Percentiles rank a stretch among this genome's conserved stretches.
Evolutionary conservation across 2,888 invertebrate genomes (phyloP).

Genomic region (Miltochrista miniata): DNA sequence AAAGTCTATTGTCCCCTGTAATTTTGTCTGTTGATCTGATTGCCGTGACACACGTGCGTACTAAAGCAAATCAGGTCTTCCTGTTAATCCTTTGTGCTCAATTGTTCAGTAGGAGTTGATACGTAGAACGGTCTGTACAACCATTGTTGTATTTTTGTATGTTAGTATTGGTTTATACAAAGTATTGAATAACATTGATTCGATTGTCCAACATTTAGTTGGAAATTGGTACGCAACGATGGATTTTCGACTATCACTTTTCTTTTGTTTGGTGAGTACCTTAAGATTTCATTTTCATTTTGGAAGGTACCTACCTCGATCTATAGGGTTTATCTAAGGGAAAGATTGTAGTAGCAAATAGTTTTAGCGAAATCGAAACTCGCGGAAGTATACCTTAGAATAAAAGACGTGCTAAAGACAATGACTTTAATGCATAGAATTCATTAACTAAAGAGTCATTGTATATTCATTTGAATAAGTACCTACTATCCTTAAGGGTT

Average conservation of each 20-base stretch:
- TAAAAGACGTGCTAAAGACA: too few species aligned
- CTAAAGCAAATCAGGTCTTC: constrained; percentile 60
- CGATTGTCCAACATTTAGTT: constrained; percentile 5
- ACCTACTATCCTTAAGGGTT: too few species aligned
- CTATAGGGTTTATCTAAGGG: too few species aligned
- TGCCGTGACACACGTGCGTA: constrained; percentile 56
- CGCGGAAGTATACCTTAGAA: too few species aligned
- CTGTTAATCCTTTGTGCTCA: constrained; percentile 61
- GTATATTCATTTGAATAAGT: too few species aligned
- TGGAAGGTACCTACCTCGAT: too few species aligned
- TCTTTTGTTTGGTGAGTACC: constrained; percentile 61
- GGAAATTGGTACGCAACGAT: constrained; percentile 32
- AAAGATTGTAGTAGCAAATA: too few species aligned
- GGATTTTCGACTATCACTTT: constrained; percentile 51
- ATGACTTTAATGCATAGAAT: too few species aligned
- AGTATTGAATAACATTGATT: constrained; percentile 7
- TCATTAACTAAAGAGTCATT: too few species aligned
- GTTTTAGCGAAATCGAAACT: too few species aligned
- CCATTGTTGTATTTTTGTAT: constrained; percentile 14
- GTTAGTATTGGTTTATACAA: constrained; percentile 5
- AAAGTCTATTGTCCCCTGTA: constrained; percentile 48
- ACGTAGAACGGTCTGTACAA: constrained; percentile 45
- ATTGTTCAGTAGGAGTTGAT: constrained; percentile 59
- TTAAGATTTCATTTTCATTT: too few species aligned
- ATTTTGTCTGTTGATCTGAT: constrained; percentile 48